Conservation (phyloP, 2,888 invertebrate species). For the Aphidoletes aphidimyza region DNA sequence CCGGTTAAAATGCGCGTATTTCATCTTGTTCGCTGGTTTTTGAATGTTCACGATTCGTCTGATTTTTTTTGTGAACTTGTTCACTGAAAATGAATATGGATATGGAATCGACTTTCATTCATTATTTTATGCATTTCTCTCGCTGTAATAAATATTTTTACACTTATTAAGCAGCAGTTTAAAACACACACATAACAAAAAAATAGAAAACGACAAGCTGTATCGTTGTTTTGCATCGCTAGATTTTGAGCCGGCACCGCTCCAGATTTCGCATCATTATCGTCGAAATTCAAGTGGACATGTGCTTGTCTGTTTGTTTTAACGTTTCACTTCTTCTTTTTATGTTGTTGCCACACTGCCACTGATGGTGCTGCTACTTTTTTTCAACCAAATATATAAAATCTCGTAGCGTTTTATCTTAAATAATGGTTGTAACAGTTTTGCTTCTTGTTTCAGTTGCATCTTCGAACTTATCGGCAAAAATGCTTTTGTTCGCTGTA, state of each 20-base stretch:
- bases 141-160: conserved; percentile 36
- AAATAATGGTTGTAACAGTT: not conserved
- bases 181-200: too few species aligned
- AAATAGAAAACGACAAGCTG: not conserved
- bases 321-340: not conserved
- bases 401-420: not conserved
- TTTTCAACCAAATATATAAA: not conserved
- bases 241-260: not conserved
- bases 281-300: conserved; percentile 35
- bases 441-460: not conserved
- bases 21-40: not conserved
- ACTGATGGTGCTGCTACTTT: too few species aligned
- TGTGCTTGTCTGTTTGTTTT: conserved; percentile 46
- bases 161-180: conserved; percentile 48
- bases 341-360: too few species aligned
- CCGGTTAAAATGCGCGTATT: not conserved
- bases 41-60: not conserved
- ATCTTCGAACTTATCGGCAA: not conserved
- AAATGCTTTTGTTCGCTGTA: not conserved
- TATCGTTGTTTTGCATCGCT: not conserved
- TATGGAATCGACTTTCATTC: conserved; percentile 20
- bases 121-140: conserved; percentile 1
- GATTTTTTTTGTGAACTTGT: not conserved
- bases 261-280: conserved; percentile 1
- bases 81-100: conserved; percentile 11